A percentile compares a stretch with the other conserved stretches of the same genome.
Conservation (phyloP, 2,113 vertebrate species). For the Meles meles region DNA sequence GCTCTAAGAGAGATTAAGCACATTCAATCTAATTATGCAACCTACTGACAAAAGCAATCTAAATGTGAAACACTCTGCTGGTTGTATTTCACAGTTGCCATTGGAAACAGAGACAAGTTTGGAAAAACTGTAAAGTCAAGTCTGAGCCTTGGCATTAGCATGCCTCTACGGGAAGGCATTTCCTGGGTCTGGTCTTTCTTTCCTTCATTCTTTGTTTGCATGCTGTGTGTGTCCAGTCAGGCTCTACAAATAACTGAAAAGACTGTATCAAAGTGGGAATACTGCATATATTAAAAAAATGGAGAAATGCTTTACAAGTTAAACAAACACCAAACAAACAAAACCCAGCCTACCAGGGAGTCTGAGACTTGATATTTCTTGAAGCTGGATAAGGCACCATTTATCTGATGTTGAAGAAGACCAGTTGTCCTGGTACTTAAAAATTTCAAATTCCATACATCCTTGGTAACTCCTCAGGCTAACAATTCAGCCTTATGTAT, state of each 20-base stretch:
- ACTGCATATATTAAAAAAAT: background rate
- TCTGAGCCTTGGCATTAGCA: constrained; percentile 19
- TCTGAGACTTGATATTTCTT: background rate
- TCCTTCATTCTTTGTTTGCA: constrained; percentile 48
- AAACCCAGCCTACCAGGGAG: background rate
- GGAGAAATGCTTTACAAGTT: background rate
- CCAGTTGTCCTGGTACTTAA: background rate
- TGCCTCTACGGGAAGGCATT: constrained; percentile 45
- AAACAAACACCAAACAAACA: background rate
- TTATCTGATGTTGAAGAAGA: background rate
- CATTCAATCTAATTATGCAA: constrained; percentile 64
- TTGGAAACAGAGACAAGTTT: constrained; percentile 74
- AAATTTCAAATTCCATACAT: background rate
- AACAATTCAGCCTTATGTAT: background rate
- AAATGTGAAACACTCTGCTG: constrained; percentile 56
- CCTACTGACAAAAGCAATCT: constrained; percentile 55
- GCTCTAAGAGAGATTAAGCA: constrained; percentile 58
- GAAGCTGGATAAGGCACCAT: background rate
- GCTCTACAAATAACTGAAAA: constrained; percentile 3
- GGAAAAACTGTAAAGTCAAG: constrained; percentile 64
- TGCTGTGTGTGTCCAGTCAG: background rate
- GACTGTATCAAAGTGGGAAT: background rate
- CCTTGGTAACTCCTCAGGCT: too few species aligned
- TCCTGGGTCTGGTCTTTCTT: constrained; percentile 51
- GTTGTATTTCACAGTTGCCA: constrained; percentile 78